phyloP scores from a whole-genome alignment of 2,797 vertebrate genomes.

The Pyrocephalus nanus region DNA sequence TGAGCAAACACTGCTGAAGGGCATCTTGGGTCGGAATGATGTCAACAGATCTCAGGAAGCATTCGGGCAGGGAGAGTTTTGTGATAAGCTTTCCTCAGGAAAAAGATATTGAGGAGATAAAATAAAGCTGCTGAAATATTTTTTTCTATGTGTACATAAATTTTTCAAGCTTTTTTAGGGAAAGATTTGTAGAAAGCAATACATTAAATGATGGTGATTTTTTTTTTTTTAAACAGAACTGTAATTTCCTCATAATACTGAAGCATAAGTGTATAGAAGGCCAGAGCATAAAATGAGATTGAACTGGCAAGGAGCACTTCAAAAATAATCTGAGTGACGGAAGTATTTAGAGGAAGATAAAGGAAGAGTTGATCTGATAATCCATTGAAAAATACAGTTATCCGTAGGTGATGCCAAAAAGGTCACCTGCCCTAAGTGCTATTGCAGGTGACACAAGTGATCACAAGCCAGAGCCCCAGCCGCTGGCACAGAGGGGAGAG shows the following conservation, averaged over 20 bases:
- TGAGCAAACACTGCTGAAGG: background rate
- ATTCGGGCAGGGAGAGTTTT: background rate
- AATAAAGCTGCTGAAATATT: background rate
- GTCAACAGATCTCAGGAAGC: background rate
- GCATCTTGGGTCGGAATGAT: background rate
- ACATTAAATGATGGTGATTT: background rate
- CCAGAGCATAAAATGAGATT: background rate
- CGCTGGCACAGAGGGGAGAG: background rate
- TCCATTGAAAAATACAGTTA: constrained; percentile 9
- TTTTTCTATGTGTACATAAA: too few relatives aligned
- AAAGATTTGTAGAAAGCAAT: background rate
- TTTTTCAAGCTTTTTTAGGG: background rate
- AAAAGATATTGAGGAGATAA: background rate
- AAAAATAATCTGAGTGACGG: background rate
- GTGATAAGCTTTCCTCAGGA: background rate
- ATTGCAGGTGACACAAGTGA: background rate
- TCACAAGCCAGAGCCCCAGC: background rate
- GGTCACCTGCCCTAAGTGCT: background rate
- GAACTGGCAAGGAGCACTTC: background rate
- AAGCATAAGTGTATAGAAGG: background rate
- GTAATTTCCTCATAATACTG: background rate
- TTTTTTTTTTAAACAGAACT: background rate
- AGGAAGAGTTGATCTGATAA: constrained; percentile 5
- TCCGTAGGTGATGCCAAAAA: background rate
- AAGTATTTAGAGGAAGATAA: background rate